phyloP scores from a whole-genome alignment of 2,888 invertebrate genomes.

The Agonum fuliginosum region DNA sequence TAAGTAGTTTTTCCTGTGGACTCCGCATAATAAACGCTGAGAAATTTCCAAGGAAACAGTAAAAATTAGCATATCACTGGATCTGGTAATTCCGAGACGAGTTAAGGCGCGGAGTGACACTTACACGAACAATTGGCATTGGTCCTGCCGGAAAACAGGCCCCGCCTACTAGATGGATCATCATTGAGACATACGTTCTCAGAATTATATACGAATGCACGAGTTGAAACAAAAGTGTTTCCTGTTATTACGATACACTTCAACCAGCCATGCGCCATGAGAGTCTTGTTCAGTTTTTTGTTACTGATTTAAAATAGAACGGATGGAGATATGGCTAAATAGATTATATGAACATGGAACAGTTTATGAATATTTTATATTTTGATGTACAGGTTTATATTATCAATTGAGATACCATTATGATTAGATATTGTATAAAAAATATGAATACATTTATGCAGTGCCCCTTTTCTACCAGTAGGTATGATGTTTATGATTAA shows the following conservation, averaged over 20 bases:
- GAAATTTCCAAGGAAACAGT: conserved; percentile 20
- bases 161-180: conserved; percentile 40
- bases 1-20: conserved; percentile 1
- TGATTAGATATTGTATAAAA: too few species aligned
- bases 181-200: conserved; percentile 35
- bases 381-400: too few species aligned
- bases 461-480: too few species aligned
- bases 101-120: conserved; percentile 31
- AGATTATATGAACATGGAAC: not conserved
- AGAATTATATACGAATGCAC: conserved; percentile 19
- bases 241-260: conserved; percentile 25
- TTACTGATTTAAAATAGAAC: not conserved
- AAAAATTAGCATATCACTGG: conserved; percentile 29
- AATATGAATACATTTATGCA: too few species aligned
- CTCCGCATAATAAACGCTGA: conserved; percentile 24
- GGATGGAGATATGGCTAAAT: not conserved
- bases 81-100: not conserved
- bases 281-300: conserved; percentile 18
- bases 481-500: too few species aligned
- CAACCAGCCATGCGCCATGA: conserved; percentile 2
- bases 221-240: conserved; percentile 19
- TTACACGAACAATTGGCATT: conserved; percentile 43
- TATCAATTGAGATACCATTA: too few species aligned
- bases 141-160: conserved; percentile 26
- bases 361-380: conserved; percentile 15